Evolutionary conservation across 2,888 invertebrate genomes (phyloP).

Genomic region (Drosophila bunnanda): DNA sequence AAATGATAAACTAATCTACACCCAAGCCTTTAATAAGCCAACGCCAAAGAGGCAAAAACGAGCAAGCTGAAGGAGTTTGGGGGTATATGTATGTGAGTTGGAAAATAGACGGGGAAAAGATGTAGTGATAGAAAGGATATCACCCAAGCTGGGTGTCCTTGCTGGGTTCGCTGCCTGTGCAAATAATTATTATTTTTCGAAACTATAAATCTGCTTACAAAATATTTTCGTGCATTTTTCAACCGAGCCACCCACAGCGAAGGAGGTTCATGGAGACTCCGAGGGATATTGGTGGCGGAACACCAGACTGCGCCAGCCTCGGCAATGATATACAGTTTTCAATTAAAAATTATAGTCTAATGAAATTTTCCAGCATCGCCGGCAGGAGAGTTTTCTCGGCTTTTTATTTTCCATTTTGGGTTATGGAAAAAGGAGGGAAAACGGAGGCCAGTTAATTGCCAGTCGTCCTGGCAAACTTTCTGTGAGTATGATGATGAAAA

Average conservation of each 20-base stretch:
- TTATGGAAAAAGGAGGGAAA: not conserved
- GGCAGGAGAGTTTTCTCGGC: constrained; percentile 47
- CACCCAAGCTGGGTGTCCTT: constrained; percentile 27
- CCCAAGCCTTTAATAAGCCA: constrained; percentile 76
- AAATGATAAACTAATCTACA: constrained; percentile 84
- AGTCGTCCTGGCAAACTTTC: constrained; percentile 20
- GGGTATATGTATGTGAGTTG: constrained; percentile 1
- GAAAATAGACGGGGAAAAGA: constrained; percentile 4
- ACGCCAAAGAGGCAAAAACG: constrained; percentile 25
- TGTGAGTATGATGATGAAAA: constrained; percentile 6
- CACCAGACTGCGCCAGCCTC: constrained; percentile 44
- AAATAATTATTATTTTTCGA: constrained; percentile 77
- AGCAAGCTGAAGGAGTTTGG: constrained; percentile 44
- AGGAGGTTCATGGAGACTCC: not conserved
- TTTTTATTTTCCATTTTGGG: constrained; percentile 28
- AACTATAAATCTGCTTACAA: constrained; percentile 79
- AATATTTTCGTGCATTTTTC: constrained; percentile 69
- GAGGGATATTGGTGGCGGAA: constrained; percentile 1
- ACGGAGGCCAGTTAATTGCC: constrained; percentile 40
- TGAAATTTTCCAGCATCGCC: constrained; percentile 67
- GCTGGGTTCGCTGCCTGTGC: constrained; percentile 59
- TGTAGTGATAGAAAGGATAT: not conserved
- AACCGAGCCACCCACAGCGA: constrained; percentile 36
- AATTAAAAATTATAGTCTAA: constrained; percentile 79
- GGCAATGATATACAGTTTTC: constrained; percentile 74